phyloP scores from a whole-genome alignment of 2,888 invertebrate species.

The Orgyia antiqua region DNA sequence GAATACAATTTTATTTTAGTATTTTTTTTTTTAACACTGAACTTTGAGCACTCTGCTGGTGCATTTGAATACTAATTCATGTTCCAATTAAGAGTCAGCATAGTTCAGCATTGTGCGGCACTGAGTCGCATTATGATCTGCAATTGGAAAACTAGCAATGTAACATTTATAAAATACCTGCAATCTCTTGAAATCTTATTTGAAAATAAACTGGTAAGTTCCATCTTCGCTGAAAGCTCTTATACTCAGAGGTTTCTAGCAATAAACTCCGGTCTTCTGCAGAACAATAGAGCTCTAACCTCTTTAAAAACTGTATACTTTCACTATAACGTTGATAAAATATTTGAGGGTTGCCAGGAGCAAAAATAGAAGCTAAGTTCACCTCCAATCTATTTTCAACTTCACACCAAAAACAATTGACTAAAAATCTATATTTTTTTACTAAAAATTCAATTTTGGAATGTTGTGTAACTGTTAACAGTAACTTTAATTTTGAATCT shows the following conservation, averaged over 20 bases:
- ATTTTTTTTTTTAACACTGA: too few relatives aligned
- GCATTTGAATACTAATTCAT: too few relatives aligned
- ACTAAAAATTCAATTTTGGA: constrained; percentile 62
- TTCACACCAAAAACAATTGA: constrained; percentile 93
- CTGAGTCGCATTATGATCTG: too few relatives aligned
- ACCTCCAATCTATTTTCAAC: constrained; percentile 88
- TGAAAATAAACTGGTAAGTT: constrained; percentile 98
- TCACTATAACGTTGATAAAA: constrained; percentile 90
- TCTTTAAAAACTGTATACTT: constrained; percentile 85
- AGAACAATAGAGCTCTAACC: constrained; percentile 82
- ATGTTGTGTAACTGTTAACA: constrained; percentile 71
- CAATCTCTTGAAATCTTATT: constrained; percentile 96
- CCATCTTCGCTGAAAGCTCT: constrained; percentile 90
- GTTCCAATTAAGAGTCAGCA: too few relatives aligned
- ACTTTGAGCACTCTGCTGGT: too few relatives aligned
- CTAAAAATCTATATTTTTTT: constrained; percentile 74
- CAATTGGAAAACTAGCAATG: too few relatives aligned
- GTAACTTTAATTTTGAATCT: constrained; percentile 80
- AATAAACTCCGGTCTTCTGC: constrained; percentile 78
- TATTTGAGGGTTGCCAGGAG: constrained; percentile 93
- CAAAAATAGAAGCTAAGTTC: constrained; percentile 90
- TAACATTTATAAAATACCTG: constrained; percentile 75
- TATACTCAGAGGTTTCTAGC: constrained; percentile 83
- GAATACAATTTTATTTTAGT: too few relatives aligned
- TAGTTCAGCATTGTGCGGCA: too few relatives aligned